These are phyloP conservation scores for Eupsittula cactorum DNA, from an alignment of 2,113 vertebrate genomes.

Conservation along the genomic window DNA sequence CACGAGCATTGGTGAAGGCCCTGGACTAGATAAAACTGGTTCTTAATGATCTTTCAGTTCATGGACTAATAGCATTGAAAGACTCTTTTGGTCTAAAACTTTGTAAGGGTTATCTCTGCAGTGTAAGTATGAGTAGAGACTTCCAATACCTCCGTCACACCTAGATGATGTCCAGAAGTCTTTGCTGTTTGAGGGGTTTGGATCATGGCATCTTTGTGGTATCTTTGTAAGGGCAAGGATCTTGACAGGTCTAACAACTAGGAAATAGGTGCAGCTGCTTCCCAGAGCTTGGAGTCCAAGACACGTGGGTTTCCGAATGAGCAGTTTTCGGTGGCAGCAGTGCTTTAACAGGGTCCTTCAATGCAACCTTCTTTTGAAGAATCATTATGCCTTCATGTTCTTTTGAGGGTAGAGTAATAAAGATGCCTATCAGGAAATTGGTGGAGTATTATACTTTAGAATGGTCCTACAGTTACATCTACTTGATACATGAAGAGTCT, in stretches of 20 bases:
- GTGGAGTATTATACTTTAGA: neutral
- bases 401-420: neutral
- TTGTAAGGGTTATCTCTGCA: neutral
- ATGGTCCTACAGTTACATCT: neutral
- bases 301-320: neutral
- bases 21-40: neutral
- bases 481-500: neutral
- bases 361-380: fast-evolving
- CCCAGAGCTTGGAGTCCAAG: neutral
- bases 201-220: fast-evolving
- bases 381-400: fast-evolving
- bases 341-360: neutral
- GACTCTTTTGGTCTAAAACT: neutral
- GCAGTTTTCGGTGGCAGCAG: neutral
- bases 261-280: neutral
- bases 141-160: neutral
- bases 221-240: neutral
- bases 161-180: neutral
- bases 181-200: neutral
- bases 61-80: neutral
- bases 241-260: neutral
- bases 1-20: neutral
- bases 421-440: neutral
- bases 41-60: neutral
- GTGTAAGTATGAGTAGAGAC: neutral